phyloP scores from a whole-genome alignment of 2,113 vertebrate genomes.

The Perca schrenkii region DNA sequence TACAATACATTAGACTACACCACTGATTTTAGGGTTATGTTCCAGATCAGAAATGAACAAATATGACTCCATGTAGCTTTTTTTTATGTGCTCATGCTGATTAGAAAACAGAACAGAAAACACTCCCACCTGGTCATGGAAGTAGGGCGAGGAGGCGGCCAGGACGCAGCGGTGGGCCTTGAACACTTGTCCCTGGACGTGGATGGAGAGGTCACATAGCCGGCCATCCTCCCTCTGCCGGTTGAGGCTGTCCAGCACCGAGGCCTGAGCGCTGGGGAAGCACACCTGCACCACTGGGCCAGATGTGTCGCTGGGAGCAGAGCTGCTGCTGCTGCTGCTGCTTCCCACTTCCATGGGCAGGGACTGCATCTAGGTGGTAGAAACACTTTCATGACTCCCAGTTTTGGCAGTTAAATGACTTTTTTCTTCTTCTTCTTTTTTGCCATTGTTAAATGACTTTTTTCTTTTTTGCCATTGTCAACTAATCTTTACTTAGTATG shows the following conservation, averaged over 20 bases:
- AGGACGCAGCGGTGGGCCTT: conserved; percentile 88
- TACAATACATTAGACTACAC: too few species aligned
- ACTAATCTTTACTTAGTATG: background rate
- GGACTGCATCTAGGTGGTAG: conserved; percentile 67
- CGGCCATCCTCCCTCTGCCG: conserved; percentile 90
- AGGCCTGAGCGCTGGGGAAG: conserved; percentile 89
- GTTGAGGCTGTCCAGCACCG: conserved; percentile 91
- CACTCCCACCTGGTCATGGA: conserved; percentile 87
- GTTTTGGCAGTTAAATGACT: background rate
- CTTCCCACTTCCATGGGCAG: conserved; percentile 74
- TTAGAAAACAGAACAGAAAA: background rate
- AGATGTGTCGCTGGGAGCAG: conserved; percentile 51
- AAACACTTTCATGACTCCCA: background rate
- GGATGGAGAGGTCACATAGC: conserved; percentile 89
- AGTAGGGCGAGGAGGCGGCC: conserved; percentile 88
- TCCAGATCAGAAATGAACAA: background rate
- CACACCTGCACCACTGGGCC: conserved; percentile 87
- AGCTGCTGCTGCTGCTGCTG: conserved; percentile 59
- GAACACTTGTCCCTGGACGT: conserved; percentile 88
- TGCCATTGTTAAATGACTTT: too few species aligned
- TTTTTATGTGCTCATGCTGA: background rate
- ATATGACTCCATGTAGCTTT: background rate
- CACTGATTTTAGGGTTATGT: background rate
- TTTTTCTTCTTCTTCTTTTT: too few species aligned
- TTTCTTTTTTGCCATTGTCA: background rate